phyloP scores from a whole-genome alignment of 2,888 invertebrate species.

The Luperina nickerlii region DNA sequence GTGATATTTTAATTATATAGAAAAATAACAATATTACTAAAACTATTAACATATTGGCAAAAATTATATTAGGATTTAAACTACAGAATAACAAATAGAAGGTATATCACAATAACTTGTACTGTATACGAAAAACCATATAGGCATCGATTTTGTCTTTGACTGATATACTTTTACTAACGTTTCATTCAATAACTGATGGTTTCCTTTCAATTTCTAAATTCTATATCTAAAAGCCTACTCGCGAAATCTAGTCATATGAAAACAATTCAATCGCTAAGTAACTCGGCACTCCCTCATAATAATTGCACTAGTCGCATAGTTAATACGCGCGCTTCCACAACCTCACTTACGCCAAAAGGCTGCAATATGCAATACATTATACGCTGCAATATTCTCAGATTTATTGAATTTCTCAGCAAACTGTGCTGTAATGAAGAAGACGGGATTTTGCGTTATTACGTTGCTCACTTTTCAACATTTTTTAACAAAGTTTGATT shows the following conservation, averaged over 20 bases:
- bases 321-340: slow-evolving; percentile 34
- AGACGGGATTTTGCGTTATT: slow-evolving; percentile 19
- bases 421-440: slow-evolving; percentile 33
- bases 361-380: slow-evolving; percentile 48
- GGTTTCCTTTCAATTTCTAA: not conserved
- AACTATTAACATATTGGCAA: not conserved
- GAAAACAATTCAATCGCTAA: slow-evolving; percentile 3
- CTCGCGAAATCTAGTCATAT: not conserved
- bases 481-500: slow-evolving; percentile 5
- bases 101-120: not conserved
- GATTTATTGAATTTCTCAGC: slow-evolving; percentile 54
- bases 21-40: not conserved
- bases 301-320: slow-evolving; percentile 15
- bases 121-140: not conserved
- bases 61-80: not conserved
- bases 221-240: not conserved
- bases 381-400: slow-evolving; percentile 42
- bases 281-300: not conserved
- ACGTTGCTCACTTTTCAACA: slow-evolving; percentile 2
- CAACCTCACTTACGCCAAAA: slow-evolving; percentile 31
- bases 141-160: not conserved
- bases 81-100: not conserved
- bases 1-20: not conserved
- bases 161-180: not conserved
- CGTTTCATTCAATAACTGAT: not conserved